A percentile compares a stretch with the other conserved stretches of the same genome.
Conservation (phyloP, 2,888 invertebrate species). For the Rhamphomyia laevipes region DNA sequence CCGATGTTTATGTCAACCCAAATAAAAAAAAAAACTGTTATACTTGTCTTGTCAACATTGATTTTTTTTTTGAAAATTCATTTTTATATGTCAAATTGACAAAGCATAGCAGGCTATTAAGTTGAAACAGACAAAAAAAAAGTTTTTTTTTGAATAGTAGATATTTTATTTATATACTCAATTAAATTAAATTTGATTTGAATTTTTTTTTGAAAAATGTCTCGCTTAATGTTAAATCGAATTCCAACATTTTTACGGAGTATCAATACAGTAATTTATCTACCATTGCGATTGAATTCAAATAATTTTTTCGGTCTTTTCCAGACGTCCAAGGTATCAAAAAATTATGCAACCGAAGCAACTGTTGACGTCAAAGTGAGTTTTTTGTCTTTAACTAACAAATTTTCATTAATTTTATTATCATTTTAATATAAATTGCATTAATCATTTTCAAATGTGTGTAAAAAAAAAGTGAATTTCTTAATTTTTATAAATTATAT, state of each 20-base stretch:
- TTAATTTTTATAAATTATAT: no score
- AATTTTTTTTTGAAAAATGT: neutral
- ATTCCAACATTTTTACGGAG: neutral
- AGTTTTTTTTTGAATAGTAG: no score
- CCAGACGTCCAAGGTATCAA: constrained; percentile 29
- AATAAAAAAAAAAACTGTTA: no score
- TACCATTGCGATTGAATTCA: constrained; percentile 2
- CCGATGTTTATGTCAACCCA: no score
- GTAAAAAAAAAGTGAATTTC: no score
- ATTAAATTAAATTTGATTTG: no score
- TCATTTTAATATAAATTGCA: neutral
- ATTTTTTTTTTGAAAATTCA: no score
- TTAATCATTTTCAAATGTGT: neutral
- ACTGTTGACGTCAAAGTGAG: constrained; percentile 36
- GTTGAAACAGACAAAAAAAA: no score
- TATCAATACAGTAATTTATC: neutral
- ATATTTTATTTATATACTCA: no score
- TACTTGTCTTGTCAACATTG: no score
- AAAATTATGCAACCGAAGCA: constrained; percentile 38
- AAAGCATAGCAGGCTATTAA: no score
- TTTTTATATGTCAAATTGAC: no score
- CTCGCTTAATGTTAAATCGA: neutral
- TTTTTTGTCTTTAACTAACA: neutral
- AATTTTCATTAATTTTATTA: neutral
- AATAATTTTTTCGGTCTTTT: constrained; percentile 34